Percentiles rank a stretch among this genome's conserved stretches.
These are phyloP conservation scores for Cyphomyrmex costatus DNA, from an alignment of 1,140 invertebrate species.

Conservation along the genomic window DNA sequence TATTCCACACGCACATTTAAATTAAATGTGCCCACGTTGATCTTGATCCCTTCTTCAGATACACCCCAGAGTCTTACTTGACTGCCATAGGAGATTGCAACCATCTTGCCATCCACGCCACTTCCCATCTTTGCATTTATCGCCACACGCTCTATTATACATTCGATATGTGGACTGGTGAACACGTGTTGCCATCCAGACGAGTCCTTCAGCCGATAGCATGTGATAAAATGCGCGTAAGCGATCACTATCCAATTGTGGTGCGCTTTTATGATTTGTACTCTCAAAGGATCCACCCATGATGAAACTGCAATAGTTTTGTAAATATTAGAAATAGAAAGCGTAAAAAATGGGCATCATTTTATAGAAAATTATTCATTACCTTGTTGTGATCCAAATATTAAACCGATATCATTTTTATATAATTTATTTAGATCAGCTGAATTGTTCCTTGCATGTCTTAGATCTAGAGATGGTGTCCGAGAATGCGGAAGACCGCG, in stretches of 20 bases:
- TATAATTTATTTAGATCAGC: conserved; percentile 93
- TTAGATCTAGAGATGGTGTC: conserved; percentile 93
- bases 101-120: conserved; percentile 92
- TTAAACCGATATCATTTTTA: conserved; percentile 90
- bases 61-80: conserved; percentile 96
- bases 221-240: conserved; percentile 97
- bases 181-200: conserved; percentile 98
- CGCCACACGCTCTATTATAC: conserved; percentile 96
- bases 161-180: conserved; percentile 96
- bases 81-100: conserved; percentile 95
- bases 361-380: conserved; percentile 51
- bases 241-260: conserved; percentile 99
- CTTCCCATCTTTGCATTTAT: conserved; percentile 97
- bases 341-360: background rate
- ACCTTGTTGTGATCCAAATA: conserved; percentile 90
- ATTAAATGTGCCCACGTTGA: conserved; percentile 96
- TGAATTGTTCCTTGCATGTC: conserved; percentile 93
- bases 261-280: conserved; percentile 98
- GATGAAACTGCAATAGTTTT: conserved; percentile 85
- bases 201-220: conserved; percentile 98
- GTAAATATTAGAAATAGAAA: conserved; percentile 27
- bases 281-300: conserved; percentile 95
- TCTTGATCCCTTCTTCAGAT: conserved; percentile 92
- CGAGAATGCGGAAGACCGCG: conserved; percentile 90
- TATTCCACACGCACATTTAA: conserved; percentile 97